A percentile compares a stretch with the other conserved stretches of the same genome.
Conservation (phyloP, 2,113 vertebrate genomes). For the Ia io region DNA sequence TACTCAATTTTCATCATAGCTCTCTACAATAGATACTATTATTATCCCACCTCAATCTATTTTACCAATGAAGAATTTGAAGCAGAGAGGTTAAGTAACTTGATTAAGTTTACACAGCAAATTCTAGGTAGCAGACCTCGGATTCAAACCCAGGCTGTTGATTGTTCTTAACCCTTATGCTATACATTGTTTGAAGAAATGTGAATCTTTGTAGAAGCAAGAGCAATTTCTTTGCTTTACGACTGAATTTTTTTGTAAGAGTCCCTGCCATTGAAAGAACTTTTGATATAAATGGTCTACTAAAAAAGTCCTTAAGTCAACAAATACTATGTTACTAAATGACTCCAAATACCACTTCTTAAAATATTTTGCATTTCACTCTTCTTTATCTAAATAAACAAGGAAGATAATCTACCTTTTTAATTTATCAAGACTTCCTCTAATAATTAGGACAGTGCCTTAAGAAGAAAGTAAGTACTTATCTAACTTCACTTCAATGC, state of each 20-base stretch:
- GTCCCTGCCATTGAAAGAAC: not conserved
- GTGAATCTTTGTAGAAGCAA: not conserved
- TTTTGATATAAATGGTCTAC: not conserved
- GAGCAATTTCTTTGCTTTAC: not conserved
- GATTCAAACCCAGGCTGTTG: not conserved
- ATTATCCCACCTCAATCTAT: not conserved
- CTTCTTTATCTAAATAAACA: not conserved
- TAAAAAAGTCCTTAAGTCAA: not conserved
- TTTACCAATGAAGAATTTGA: not conserved
- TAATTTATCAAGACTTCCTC: not conserved
- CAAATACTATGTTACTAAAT: not conserved
- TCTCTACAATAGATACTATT: not conserved
- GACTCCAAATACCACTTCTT: not conserved
- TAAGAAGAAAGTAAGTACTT: slow-evolving; percentile 10
- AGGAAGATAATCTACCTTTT: not conserved
- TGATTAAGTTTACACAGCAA: not conserved
- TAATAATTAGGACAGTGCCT: not conserved
- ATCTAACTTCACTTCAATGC: not conserved
- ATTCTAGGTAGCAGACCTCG: not conserved
- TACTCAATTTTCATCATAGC: not conserved
- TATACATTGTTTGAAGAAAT: not conserved
- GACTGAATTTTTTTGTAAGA: not conserved
- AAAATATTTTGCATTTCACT: not conserved
- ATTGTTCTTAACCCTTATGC: not conserved
- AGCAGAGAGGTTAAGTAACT: not conserved